Base-by-base conservation (phyloP, 2,888 invertebrate genomes). In the Heliconius aoede region DNA sequence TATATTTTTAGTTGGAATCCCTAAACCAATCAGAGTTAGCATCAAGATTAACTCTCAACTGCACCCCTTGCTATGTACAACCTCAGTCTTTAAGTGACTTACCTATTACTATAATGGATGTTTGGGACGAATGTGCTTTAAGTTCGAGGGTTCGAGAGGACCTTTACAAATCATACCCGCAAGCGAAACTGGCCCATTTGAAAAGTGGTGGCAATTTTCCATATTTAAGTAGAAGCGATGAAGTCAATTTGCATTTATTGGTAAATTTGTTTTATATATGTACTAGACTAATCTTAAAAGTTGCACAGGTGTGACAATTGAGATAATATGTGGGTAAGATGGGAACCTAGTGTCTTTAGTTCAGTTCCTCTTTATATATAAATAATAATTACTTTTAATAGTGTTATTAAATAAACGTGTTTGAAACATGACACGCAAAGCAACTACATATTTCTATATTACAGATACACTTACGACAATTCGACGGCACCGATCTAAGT, bases 161-260 rank as follows among this genome's bases (percentile, higher is more conserved):
- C 85, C 92, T 98, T 82, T 97, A 97, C 88, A 97, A 97, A 87
- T 97, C 97, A 83, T 98, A 98, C 89, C 98, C 98, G 0, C 95
- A 96, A 79, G 98, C 98, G 1, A 97, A 97, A 90, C 88, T 97
- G 80, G 98, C 98, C 1, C 98, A 98, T 89, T 91, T 98, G 69
- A 98, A 98, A 88, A 96, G 95, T 80, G 98, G 98, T 1, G 98
- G 98, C 8, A 98, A 98, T 91, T 98, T 98, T 89, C 98, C 98
- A 0, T 98, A 98, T 87, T 94, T 98, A 79, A 98, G 98, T 88
- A 95, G 98, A 85, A 96, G 97, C 88, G 97, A 97, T 84, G 98
- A 98, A 95, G 98, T 98, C 73, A 98, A 98, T 91, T 94, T 98
- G 81, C 97, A 98, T 95, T 95, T 98, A 86, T 95, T 97, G 95